Evolutionary conservation across 2,797 vertebrate genomes (phyloP).

Genomic region (Geotrypetes seraphini): DNA sequence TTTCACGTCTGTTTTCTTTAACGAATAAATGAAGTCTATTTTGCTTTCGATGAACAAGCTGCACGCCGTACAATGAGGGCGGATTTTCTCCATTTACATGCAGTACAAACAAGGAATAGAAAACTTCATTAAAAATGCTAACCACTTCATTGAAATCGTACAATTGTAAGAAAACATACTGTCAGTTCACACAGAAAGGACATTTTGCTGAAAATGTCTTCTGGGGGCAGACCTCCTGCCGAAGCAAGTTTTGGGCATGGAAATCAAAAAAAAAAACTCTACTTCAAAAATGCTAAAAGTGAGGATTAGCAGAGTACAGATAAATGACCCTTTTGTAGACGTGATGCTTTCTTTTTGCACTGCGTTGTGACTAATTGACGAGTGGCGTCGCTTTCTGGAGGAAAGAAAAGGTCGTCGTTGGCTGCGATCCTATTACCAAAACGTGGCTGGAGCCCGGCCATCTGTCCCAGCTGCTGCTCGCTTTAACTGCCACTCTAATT

Average conservation of each 20-base stretch:
- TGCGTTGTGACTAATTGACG: constrained; percentile 31
- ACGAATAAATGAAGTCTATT: too few species aligned
- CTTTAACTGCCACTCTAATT: constrained; percentile 80
- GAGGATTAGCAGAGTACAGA: constrained; percentile 22
- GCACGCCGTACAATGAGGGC: not conserved
- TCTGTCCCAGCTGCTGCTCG: constrained; percentile 88
- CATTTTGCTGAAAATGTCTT: constrained; percentile 14
- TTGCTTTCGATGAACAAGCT: not conserved
- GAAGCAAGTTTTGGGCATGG: constrained; percentile 24
- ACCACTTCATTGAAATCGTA: constrained; percentile 10
- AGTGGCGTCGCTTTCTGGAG: constrained; percentile 14
- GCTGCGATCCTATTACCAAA: constrained; percentile 69
- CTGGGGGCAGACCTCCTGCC: constrained; percentile 7
- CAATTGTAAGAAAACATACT: constrained; percentile 10
- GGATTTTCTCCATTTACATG: not conserved
- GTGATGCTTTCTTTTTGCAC: constrained; percentile 7
- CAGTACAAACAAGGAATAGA: not conserved
- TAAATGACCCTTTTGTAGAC: constrained; percentile 30
- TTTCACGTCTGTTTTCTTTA: too few species aligned
- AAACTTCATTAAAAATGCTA: constrained; percentile 12
- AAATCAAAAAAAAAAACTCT: constrained; percentile 35
- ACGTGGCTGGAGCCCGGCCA: constrained; percentile 80
- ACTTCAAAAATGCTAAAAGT: constrained; percentile 22
- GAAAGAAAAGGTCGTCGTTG: constrained; percentile 62
- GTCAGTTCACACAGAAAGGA: constrained; percentile 23